phyloP scores from a whole-genome alignment of 1,140 invertebrate species.

The Caenorhabditis inopinata region DNA sequence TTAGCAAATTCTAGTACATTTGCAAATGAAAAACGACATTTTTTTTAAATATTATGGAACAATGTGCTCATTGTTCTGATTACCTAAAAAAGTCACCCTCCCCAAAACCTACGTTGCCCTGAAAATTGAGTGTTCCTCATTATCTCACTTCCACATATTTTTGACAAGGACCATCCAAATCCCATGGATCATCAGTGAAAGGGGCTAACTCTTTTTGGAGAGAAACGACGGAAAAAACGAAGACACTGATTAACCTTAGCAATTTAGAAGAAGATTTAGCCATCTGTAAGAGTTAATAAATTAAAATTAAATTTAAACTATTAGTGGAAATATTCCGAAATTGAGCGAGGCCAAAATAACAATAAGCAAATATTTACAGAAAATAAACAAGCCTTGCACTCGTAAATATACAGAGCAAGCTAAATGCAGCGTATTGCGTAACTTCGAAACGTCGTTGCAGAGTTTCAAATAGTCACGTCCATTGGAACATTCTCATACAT shows the following conservation, averaged over 20 bases:
- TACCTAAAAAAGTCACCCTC: no score
- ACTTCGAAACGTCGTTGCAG: neutral
- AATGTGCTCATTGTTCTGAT: no score
- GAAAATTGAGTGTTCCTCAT: neutral
- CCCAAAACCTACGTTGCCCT: no score
- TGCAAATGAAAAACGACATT: no score
- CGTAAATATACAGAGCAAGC: neutral
- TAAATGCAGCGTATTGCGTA: neutral
- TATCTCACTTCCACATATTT: constrained; percentile 47
- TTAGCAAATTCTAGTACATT: no score
- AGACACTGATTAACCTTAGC: neutral
- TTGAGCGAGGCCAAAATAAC: no score
- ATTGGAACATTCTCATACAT: neutral
- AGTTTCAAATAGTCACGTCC: constrained; percentile 10
- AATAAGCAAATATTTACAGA: no score
- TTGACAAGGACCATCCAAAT: constrained; percentile 57
- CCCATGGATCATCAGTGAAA: constrained; percentile 44
- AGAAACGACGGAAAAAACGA: neutral
- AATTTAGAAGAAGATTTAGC: no score
- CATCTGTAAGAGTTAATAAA: neutral
- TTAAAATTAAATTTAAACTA: no score
- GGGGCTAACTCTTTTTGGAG: neutral
- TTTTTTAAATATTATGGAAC: no score
- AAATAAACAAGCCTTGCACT: neutral
- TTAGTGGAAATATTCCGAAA: no score